Percentiles rank a stretch among this genome's conserved stretches.
Conservation (phyloP, 2,797 vertebrate genomes). For the Brotula barbata region DNA sequence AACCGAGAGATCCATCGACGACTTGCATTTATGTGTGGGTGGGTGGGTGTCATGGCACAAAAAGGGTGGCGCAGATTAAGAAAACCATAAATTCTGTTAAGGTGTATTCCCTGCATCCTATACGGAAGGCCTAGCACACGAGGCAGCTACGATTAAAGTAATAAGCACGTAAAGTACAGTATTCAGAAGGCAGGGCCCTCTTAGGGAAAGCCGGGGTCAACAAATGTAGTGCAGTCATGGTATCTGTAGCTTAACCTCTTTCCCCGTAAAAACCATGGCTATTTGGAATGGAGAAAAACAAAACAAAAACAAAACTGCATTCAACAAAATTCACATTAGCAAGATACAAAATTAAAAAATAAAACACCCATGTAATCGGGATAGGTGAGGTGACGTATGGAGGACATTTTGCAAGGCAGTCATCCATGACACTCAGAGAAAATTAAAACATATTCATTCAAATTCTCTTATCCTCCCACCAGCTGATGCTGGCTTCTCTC, state of each 20-base stretch:
- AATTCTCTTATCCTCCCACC: constrained; percentile 13
- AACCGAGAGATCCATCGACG: constrained; percentile 37
- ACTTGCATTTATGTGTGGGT: constrained; percentile 21
- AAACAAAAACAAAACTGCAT: constrained; percentile 52
- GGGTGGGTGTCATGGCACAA: constrained; percentile 54
- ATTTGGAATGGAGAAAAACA: constrained; percentile 70
- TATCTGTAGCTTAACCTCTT: constrained; percentile 64
- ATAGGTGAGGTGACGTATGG: constrained; percentile 69
- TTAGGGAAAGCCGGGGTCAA: constrained; percentile 69
- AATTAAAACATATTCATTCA: constrained; percentile 27
- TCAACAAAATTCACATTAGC: constrained; percentile 78
- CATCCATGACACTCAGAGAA: constrained; percentile 59
- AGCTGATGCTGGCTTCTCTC: constrained; percentile 11
- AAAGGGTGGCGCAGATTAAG: constrained; percentile 11
- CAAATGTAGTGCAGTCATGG: constrained; percentile 81
- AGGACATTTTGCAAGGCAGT: constrained; percentile 71
- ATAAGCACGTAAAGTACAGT: constrained; percentile 69
- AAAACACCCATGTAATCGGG: constrained; percentile 56
- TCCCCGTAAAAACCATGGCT: constrained; percentile 76
- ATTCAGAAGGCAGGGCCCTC: constrained; percentile 67
- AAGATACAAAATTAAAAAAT: constrained; percentile 67
- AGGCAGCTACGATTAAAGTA: constrained; percentile 73
- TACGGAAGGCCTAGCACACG: constrained; percentile 54
- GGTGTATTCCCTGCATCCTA: constrained; percentile 64
- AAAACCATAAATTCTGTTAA: constrained; percentile 25